Percentiles rank a stretch among this genome's conserved stretches.
These are phyloP conservation scores for Luperina nickerlii DNA, from an alignment of 2,888 invertebrate species.

Conservation along the genomic window DNA sequence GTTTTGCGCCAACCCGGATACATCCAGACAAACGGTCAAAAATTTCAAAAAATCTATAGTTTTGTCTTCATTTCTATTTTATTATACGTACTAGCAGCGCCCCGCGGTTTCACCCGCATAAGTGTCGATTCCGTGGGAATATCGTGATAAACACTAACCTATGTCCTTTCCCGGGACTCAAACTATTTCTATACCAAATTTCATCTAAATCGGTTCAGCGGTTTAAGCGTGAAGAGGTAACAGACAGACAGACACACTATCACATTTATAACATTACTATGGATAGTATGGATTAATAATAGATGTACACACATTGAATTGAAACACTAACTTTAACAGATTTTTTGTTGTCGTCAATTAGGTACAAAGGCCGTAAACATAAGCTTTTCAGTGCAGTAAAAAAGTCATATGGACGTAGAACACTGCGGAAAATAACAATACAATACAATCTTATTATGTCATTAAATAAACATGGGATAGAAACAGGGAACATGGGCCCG, in stretches of 20 bases:
- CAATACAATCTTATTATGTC: constrained; percentile 45
- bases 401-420: constrained; percentile 6
- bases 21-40: background rate
- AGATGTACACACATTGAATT: background rate
- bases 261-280: too few relatives aligned
- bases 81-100: background rate
- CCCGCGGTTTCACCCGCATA: too few relatives aligned
- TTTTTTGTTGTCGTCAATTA: background rate
- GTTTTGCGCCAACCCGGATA: too few relatives aligned
- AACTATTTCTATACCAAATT: too few relatives aligned
- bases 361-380: too few relatives aligned
- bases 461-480: constrained; percentile 53
- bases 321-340: background rate
- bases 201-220: too few relatives aligned
- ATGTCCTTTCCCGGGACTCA: too few relatives aligned
- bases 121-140: too few relatives aligned
- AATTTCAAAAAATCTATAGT: background rate
- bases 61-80: background rate
- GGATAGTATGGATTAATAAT: background rate
- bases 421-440: constrained; percentile 21
- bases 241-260: too few relatives aligned
- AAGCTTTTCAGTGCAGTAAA: background rate
- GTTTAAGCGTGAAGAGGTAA: too few relatives aligned
- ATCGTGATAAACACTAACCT: too few relatives aligned
- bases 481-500: constrained; percentile 37